Evolutionary conservation across 2,113 vertebrate species (phyloP).

Genomic region (Haemorhous mexicanus): DNA sequence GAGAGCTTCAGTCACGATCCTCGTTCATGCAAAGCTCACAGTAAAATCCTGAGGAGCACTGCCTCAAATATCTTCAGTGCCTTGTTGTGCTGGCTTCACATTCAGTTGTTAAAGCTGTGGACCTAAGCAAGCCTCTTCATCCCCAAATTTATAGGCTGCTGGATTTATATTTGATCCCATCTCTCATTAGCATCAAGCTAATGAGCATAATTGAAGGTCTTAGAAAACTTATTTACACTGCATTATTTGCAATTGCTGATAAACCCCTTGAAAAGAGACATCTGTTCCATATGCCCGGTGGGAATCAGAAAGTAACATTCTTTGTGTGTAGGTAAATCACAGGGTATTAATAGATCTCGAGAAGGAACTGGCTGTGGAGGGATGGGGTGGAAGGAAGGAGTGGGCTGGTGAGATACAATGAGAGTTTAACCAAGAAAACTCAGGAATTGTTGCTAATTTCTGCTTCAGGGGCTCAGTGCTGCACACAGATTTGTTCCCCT

Average conservation of each 20-base stretch:
- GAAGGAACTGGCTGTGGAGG: neutral
- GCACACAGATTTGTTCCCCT: neutral
- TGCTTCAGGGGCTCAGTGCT: neutral
- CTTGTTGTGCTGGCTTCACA: neutral
- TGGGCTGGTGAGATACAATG: neutral
- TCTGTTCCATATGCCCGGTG: slow-evolving; percentile 19
- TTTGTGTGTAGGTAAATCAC: slow-evolving; percentile 39
- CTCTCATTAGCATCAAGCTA: slow-evolving; percentile 22
- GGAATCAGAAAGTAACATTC: slow-evolving; percentile 28
- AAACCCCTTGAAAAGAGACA: slow-evolving; percentile 36
- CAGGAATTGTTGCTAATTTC: neutral
- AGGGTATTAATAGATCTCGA: neutral
- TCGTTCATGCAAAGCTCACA: neutral
- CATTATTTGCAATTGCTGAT: slow-evolving; percentile 25
- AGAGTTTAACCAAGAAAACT: neutral
- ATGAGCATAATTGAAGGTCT: slow-evolving; percentile 25
- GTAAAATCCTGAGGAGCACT: neutral
- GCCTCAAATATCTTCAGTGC: neutral
- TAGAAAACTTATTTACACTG: slow-evolving; percentile 33
- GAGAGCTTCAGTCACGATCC: neutral
- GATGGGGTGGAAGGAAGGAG: neutral
- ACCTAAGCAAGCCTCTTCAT: neutral
- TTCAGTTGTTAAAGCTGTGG: neutral
- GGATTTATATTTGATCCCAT: slow-evolving; percentile 17
- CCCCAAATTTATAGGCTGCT: neutral